Base-by-base conservation (phyloP, 2,797 vertebrate species). In the Scolopax rusticola region DNA sequence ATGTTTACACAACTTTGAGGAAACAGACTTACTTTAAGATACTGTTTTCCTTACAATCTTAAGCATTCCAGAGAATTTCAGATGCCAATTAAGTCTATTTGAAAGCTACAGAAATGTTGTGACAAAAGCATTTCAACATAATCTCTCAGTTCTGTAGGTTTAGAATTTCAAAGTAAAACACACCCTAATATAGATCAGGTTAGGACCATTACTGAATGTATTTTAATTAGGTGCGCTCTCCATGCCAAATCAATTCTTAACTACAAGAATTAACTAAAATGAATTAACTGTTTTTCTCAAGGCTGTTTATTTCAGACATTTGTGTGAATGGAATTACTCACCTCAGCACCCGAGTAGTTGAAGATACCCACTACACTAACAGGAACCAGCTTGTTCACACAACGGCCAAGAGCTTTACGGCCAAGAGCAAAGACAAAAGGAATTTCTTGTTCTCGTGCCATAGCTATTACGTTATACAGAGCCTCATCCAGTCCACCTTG, bases 321-420 rank as follows among this genome's bases (percentile, higher is more conserved):
- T 19, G 15, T 6, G 32, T 13, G n/a, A 56, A 1, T 12, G 32
- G 25, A 75, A 43, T 64, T 21, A 75, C 97, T 97, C 97, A 99
- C 99, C 99, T 99, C 99, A 48, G 99, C 99, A 93, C 99, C 99
- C 1, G 98, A 99, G 95, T 98, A 99, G 98, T 99, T 99, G 98
- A 99, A 99, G 97, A 99, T 99, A 13, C 99, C 99, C 50, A 99
- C 99, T 6, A 99, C 99, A 7, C 99, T 99, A 57, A 99, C 99
- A 41, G 99, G 99, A 95, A 99, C 99, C 69, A 99, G 98, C 96
- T 99, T 99, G 98, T 99, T 99, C 95, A 99, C 99, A 11, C 99
- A 99, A 65, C 99, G 99, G 20, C 99, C 99, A 1, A 99, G 98
- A 64, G 99, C 99, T 97, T 99, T 99, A 68, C 99, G 98, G 56